A percentile compares a stretch with the other conserved stretches of the same genome.
Conservation (phyloP, 2,113 vertebrate genomes). For the Eudyptes chrysolophus region DNA sequence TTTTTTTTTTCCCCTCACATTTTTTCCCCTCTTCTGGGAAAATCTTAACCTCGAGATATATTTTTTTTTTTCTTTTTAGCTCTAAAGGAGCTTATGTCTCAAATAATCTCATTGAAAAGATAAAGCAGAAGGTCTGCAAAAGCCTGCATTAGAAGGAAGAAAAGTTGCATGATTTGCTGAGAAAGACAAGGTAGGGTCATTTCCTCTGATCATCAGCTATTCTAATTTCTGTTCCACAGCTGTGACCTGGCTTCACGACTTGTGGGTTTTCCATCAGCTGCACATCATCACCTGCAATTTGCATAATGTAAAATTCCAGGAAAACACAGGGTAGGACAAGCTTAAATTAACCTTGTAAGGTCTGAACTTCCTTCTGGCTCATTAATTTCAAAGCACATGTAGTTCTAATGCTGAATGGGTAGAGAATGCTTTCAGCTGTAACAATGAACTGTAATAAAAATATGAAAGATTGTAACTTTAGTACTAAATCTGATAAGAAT, state of each 20-base stretch:
- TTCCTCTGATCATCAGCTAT: constrained; percentile 29
- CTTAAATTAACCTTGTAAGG: background rate
- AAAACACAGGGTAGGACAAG: background rate
- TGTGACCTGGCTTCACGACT: background rate
- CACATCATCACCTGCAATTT: constrained; percentile 24
- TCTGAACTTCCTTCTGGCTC: background rate
- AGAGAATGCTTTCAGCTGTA: background rate
- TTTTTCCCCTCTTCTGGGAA: background rate
- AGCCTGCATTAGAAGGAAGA: background rate
- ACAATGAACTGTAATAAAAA: background rate
- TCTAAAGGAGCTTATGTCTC: background rate
- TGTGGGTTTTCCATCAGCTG: background rate
- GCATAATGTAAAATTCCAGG: constrained; percentile 22
- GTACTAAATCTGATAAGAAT: background rate
- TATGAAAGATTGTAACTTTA: background rate
- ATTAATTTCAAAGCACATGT: constrained; percentile 8
- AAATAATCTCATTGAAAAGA: constrained; percentile 3
- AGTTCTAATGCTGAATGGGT: background rate
- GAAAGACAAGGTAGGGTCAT: background rate
- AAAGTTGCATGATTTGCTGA: background rate
- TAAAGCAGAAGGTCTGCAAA: background rate
- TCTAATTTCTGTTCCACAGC: background rate
- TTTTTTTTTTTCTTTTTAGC: background rate
- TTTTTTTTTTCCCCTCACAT: fast-evolving
- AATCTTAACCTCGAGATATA: background rate